Evolutionary conservation across 2,888 invertebrate genomes (phyloP).

Genomic region (Thereva nobilitata): DNA sequence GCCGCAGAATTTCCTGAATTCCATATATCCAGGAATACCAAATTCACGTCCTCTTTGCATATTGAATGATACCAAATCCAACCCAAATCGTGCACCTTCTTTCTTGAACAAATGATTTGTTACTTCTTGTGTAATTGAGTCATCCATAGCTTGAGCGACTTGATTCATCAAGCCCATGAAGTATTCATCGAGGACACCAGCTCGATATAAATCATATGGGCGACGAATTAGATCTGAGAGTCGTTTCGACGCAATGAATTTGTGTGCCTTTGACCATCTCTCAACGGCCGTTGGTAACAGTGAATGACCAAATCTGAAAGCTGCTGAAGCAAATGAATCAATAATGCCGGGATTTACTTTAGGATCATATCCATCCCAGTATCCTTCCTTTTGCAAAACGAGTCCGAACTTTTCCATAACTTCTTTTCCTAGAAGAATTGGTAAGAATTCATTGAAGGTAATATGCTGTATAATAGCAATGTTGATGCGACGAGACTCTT

Average conservation of each 20-base stretch:
- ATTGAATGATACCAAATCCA: slow-evolving; percentile 90
- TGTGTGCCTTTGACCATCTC: slow-evolving; percentile 93
- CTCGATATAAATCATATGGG: slow-evolving; percentile 87
- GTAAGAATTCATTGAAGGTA: slow-evolving; percentile 88
- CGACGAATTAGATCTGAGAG: slow-evolving; percentile 85
- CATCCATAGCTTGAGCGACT: slow-evolving; percentile 93
- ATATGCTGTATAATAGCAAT: slow-evolving; percentile 88
- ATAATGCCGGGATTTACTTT: slow-evolving; percentile 86
- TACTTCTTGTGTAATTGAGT: slow-evolving; percentile 87
- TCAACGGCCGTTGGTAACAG: slow-evolving; percentile 87
- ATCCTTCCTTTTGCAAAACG: slow-evolving; percentile 76
- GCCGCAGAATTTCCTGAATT: slow-evolving; percentile 89
- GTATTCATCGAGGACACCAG: slow-evolving; percentile 89
- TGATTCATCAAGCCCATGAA: slow-evolving; percentile 93
- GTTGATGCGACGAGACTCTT: slow-evolving; percentile 82
- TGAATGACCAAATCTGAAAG: slow-evolving; percentile 91
- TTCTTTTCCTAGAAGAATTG: slow-evolving; percentile 85
- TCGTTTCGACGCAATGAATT: slow-evolving; percentile 89
- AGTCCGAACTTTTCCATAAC: slow-evolving; percentile 90
- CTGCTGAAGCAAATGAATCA: slow-evolving; percentile 88
- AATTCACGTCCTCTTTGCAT: slow-evolving; percentile 92
- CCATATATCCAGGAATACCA: slow-evolving; percentile 90
- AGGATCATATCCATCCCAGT: slow-evolving; percentile 68
- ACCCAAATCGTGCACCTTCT: slow-evolving; percentile 71
- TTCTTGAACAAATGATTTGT: slow-evolving; percentile 92